phyloP scores from a whole-genome alignment of 2,113 vertebrate species.

The Malurus elegans region DNA sequence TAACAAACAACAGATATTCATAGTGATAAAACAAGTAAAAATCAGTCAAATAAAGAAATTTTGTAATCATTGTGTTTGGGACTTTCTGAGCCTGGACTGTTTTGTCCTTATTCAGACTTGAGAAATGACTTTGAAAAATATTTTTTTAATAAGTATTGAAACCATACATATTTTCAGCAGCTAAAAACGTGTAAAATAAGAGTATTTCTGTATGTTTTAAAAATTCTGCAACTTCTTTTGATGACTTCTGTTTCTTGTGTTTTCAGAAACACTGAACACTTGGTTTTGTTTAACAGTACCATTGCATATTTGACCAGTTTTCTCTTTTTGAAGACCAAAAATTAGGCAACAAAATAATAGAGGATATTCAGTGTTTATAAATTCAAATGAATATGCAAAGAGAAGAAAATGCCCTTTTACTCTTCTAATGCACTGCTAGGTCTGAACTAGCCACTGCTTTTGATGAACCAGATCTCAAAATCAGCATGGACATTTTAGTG shows the following conservation, averaged over 20 bases:
- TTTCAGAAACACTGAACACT: background rate
- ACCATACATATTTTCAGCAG: background rate
- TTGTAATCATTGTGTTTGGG: background rate
- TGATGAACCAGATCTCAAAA: background rate
- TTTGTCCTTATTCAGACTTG: background rate
- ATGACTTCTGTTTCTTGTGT: background rate
- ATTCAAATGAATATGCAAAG: background rate
- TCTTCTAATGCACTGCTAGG: background rate
- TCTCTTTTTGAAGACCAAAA: background rate
- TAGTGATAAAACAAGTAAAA: background rate
- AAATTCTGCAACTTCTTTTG: background rate
- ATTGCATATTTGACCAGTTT: background rate
- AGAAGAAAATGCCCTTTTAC: background rate
- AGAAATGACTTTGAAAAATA: background rate
- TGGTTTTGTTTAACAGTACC: background rate
- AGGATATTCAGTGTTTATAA: background rate
- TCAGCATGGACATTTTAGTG: background rate
- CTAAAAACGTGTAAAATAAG: background rate
- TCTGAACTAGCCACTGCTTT: background rate
- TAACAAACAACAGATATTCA: fast-evolving
- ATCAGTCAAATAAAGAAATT: background rate
- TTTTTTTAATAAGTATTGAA: background rate
- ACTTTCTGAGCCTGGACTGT: background rate
- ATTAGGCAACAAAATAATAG: background rate
- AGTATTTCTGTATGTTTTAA: background rate